A percentile compares a stretch with the other conserved stretches of the same genome.
phyloP scores from a whole-genome alignment of 2,888 invertebrate genomes.

The Phyllotreta cruciferae region DNA sequence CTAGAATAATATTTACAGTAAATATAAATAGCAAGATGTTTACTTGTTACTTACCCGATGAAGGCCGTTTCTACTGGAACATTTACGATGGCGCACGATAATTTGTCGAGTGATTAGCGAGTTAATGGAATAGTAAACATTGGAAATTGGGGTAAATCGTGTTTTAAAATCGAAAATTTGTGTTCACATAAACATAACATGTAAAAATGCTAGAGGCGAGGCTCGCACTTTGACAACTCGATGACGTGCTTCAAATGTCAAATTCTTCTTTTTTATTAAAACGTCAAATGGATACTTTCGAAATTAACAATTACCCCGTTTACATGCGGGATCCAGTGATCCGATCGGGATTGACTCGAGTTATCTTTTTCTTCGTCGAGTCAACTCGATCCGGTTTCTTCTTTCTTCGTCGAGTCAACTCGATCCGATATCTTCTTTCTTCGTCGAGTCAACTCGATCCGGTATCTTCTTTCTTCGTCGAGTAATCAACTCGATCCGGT shows the following conservation, averaged over 20 bases:
- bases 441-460: too few relatives aligned
- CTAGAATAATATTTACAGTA: constrained; percentile 25
- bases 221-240: constrained; percentile 20
- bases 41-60: constrained; percentile 17
- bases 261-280: not conserved
- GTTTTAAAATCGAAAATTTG: constrained; percentile 12
- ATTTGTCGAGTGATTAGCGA: not conserved
- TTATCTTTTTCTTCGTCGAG: too few relatives aligned
- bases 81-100: not conserved
- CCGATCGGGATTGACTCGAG: too few relatives aligned
- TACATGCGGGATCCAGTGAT: too few relatives aligned
- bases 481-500: too few relatives aligned
- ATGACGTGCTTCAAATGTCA: not conserved
- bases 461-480: too few relatives aligned
- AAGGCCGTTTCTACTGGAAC: not conserved
- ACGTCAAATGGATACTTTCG: too few relatives aligned
- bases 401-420: too few relatives aligned
- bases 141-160: not conserved
- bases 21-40: constrained; percentile 29
- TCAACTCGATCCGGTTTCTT: too few relatives aligned
- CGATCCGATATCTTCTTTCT: too few relatives aligned
- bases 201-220: constrained; percentile 22
- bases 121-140: not conserved
- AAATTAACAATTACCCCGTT: too few relatives aligned
- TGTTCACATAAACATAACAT: not conserved